phyloP scores from a whole-genome alignment of 2,797 vertebrate species.

The Phalanger gymnotis region DNA sequence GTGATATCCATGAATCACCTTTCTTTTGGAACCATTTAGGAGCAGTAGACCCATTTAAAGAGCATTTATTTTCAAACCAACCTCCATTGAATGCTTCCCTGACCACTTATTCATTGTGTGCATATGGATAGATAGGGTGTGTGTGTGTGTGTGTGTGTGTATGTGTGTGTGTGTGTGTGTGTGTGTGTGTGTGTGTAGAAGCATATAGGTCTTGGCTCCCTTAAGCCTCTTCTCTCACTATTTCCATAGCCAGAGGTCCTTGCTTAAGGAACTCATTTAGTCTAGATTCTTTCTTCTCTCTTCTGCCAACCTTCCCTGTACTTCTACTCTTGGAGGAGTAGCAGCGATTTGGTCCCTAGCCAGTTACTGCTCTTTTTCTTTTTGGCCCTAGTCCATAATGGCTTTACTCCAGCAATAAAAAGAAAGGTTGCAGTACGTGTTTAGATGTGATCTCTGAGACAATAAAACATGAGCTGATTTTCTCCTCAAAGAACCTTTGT shows the following conservation, averaged over 20 bases:
- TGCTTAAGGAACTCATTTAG: background rate
- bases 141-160: too few species aligned
- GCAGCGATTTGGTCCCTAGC: background rate
- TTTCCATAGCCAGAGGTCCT: background rate
- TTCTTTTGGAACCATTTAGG: slow-evolving; percentile 81
- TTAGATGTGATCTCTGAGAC: slow-evolving; percentile 29
- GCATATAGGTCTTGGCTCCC: background rate
- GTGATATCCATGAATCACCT: slow-evolving; percentile 82
- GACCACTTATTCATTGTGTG: background rate
- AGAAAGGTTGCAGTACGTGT: slow-evolving; percentile 37
- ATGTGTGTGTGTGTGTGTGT: too few species aligned
- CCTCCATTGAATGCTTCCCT: background rate
- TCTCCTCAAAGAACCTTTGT: background rate
- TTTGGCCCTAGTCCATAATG: slow-evolving; percentile 18
- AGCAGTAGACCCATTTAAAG: slow-evolving; percentile 51
- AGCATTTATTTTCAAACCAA: slow-evolving; percentile 30
- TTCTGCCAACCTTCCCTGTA: background rate
- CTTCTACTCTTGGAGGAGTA: slow-evolving; percentile 13
- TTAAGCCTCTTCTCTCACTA: background rate
- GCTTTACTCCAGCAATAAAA: slow-evolving; percentile 15
- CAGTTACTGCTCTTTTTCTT: slow-evolving; percentile 23
- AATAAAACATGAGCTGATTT: background rate
- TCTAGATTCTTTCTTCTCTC: background rate
- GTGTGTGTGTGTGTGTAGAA: background rate
- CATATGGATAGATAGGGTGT: background rate